A percentile compares a stretch with the other conserved stretches of the same genome.
phyloP scores from a whole-genome alignment of 1,140 invertebrate genomes.

The Drosophila tristis region DNA sequence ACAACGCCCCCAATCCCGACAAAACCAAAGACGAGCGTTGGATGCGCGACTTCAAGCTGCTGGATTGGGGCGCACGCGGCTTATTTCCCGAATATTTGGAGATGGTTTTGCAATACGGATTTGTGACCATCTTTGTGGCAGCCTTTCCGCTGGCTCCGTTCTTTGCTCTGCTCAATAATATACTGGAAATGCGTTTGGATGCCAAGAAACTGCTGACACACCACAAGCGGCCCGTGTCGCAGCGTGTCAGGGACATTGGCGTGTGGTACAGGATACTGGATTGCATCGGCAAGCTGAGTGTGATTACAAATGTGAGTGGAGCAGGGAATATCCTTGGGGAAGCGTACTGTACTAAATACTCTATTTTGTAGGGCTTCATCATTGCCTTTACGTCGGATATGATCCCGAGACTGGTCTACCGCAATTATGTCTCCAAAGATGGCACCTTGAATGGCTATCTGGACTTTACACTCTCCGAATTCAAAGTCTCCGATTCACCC shows the following conservation, averaged over 20 bases:
- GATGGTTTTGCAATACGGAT: conserved; percentile 97
- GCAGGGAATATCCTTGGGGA: rapidly evolving
- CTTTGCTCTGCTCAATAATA: conserved; percentile 94
- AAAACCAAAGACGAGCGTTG: conserved; percentile 88
- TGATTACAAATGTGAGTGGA: conserved; percentile 95
- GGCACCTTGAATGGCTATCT: conserved; percentile 91
- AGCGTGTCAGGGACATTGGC: conserved; percentile 93
- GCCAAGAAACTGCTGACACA: conserved; percentile 94
- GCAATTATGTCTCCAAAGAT: conserved; percentile 86
- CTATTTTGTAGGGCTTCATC: conserved; percentile 92
- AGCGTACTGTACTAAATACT: neutral
- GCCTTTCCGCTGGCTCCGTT: conserved; percentile 95
- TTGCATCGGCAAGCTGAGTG: conserved; percentile 94
- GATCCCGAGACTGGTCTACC: conserved; percentile 96
- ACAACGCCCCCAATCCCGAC: conserved; percentile 73
- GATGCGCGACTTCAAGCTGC: conserved; percentile 95
- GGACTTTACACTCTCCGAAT: conserved; percentile 92
- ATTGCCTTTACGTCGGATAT: conserved; percentile 99
- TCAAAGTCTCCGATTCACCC: conserved; percentile 90
- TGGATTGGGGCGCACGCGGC: conserved; percentile 94
- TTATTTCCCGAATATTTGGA: conserved; percentile 98
- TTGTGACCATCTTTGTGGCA: conserved; percentile 95
- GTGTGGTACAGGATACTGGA: conserved; percentile 97
- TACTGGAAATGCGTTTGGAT: conserved; percentile 95
- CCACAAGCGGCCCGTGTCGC: conserved; percentile 93